Base-by-base conservation (phyloP, 2,888 invertebrate species). In the Eupeodes latifasciatus region DNA sequence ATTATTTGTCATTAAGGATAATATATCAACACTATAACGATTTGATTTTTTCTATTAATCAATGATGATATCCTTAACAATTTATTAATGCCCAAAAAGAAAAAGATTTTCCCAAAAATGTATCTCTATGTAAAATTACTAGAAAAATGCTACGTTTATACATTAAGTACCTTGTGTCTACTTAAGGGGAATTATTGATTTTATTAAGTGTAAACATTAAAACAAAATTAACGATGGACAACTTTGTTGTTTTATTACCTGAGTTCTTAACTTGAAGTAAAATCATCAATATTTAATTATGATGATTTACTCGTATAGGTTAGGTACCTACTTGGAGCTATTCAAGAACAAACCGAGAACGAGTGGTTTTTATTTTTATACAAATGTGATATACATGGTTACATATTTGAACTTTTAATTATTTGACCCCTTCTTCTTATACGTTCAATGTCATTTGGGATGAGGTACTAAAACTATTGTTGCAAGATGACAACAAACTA, bases 191-290 rank as follows among this genome's bases (percentile, higher is more conserved):
- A 10, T 16, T 59, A 72, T 72, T 72, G 55, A 72, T 72, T 72
- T 71, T 59, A 47, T 72, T 59, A 59, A 72, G 72, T 72, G 72
- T 59, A 44, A 72, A 59, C 57, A 72, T 44, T 57, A 72, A 72
- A 72, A 7, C 72, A 57, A 59, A 57, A 72, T 27, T 59, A 72
- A 72, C 10, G 5, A 69, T 69, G 40, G 40, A 55, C 36, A 69
- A 55, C 40, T 51, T 69, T 19, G 2, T 4, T 36, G 16, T 40
- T 19, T 69, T 40, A 55, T 11, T 51, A 40, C 12, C 16, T 40
- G 12, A 12, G 10, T 69, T 55, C 36, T 40, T 69, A 19, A 14
- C n/a, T 9, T 40, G 11, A 5, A 47, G 51, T 51, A n/a, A 36
- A 36, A 34, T 53, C 53, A 36, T 69, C 3, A 16, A 72, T 72